A percentile compares a stretch with the other conserved stretches of the same genome.
phyloP scores from a whole-genome alignment of 2,797 vertebrate genomes.

The Carapus acus region DNA sequence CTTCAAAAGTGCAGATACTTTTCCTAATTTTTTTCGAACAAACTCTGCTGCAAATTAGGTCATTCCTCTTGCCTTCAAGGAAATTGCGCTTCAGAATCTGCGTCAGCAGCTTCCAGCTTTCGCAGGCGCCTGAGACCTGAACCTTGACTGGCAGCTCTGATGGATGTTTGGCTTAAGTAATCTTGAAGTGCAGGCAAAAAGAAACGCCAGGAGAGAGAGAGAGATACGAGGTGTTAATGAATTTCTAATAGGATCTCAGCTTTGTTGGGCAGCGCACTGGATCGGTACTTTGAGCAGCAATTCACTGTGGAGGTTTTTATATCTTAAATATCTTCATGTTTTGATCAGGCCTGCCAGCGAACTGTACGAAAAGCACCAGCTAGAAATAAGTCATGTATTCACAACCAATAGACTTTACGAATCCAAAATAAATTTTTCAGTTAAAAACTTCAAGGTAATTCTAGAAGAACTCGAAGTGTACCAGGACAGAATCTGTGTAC shows the following conservation, averaged over 20 bases:
- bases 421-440: too few species aligned
- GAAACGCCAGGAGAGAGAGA: constrained; percentile 11
- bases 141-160: constrained; percentile 25
- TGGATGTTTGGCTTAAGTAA: constrained; percentile 34
- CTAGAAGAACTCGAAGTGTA: too few species aligned
- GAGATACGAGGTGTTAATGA: background rate
- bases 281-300: background rate
- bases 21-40: constrained; percentile 39
- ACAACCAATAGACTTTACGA: too few species aligned
- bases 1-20: constrained; percentile 18
- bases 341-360: too few species aligned
- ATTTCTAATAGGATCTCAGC: background rate
- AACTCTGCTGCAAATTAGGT: constrained; percentile 28
- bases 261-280: background rate
- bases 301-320: too few species aligned
- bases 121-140: constrained; percentile 10
- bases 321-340: too few species aligned
- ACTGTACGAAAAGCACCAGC: too few species aligned
- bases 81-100: constrained; percentile 23
- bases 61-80: constrained; percentile 17
- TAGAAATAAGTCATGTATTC: too few species aligned
- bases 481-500: too few species aligned
- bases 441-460: too few species aligned
- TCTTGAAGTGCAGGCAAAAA: constrained; percentile 11
- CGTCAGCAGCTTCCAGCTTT: constrained; percentile 44